Base-by-base conservation (phyloP, 1,140 invertebrate species). In the Eriocheir sinensis region DNA sequence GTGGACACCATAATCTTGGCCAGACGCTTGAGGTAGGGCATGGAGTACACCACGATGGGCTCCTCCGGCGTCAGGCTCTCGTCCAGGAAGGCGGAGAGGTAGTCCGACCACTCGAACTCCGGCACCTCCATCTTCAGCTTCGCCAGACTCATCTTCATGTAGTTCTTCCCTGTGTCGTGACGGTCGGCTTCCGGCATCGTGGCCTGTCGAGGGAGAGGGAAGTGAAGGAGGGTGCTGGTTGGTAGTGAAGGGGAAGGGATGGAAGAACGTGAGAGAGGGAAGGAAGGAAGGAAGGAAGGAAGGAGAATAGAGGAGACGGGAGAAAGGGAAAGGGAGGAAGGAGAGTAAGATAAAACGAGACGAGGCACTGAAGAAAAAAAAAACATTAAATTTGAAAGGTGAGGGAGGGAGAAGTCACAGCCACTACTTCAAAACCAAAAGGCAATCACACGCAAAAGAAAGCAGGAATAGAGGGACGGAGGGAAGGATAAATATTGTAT, bases 101-200 rank as follows among this genome's bases (percentile, higher is more conserved):
- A 99, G 93, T 97, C 97, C 9, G 97, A 96, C 98, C 98, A 99
- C 91, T 98, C 97, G 80, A 99, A 97, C 96, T 98, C 97, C 0
- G 98, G 98, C 21, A 98, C 98, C 95, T 97, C 96, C 9, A 95
- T 92, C 96, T 98, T 97, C 80, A 98, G 96, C 96, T 98, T 97
- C 21, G 96, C 96, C 40, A 98, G 96, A 0, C 97, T 97, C 91
- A 98, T 96, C 96, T 98, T 98, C 6, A 97, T 97, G 96, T 98
- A 98, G 53, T 98, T 98, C 30, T 97, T 97, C 85, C 98, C 98
- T 0, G 98, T 98, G 96, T 99, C 98, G 95, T 98, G 98, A 0
- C 98, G 97, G 96, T 99, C 98, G 2, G 98, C 98, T 97, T 98
- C 98, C 0, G 98, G 97, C 80, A 98, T 96, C 0, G 98, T 98